phyloP scores from a whole-genome alignment of 2,797 vertebrate species.

The Gymnocypris eckloni region DNA sequence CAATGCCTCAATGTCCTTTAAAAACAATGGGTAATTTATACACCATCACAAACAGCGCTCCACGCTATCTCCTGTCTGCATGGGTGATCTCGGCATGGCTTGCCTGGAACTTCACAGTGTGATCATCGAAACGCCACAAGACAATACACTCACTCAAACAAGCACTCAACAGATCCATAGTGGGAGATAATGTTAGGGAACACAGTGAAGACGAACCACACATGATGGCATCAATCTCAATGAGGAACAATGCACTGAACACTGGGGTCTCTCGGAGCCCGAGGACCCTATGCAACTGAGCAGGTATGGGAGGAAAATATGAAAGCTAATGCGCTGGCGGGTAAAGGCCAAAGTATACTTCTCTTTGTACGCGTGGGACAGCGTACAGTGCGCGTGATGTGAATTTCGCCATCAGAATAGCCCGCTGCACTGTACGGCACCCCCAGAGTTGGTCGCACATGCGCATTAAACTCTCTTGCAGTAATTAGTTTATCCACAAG shows the following conservation, averaged over 20 bases:
- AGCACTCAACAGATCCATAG: constrained; percentile 45
- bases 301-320: constrained; percentile 72
- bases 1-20: constrained; percentile 31
- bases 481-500: no score
- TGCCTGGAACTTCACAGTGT: constrained; percentile 46
- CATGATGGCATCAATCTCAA: constrained; percentile 16
- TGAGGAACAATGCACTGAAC: constrained; percentile 18
- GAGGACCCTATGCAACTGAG: constrained; percentile 74
- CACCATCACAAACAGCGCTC: constrained; percentile 58
- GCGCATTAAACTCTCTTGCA: no score
- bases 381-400: no score
- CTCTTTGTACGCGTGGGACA: no score
- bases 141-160: constrained; percentile 43
- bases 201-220: background rate
- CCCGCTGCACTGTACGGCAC: no score
- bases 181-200: constrained; percentile 16
- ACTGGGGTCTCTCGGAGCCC: constrained; percentile 12
- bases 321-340: constrained; percentile 63
- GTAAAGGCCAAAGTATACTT: background rate
- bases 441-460: no score
- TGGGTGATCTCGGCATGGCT: constrained; percentile 44
- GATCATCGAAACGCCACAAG: constrained; percentile 50
- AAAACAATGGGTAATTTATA: constrained; percentile 7
- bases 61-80: constrained; percentile 66
- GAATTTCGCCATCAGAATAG: no score